These are phyloP conservation scores for Discoglossus pictus DNA, from an alignment of 2,797 vertebrate species.

Conservation along the genomic window DNA sequence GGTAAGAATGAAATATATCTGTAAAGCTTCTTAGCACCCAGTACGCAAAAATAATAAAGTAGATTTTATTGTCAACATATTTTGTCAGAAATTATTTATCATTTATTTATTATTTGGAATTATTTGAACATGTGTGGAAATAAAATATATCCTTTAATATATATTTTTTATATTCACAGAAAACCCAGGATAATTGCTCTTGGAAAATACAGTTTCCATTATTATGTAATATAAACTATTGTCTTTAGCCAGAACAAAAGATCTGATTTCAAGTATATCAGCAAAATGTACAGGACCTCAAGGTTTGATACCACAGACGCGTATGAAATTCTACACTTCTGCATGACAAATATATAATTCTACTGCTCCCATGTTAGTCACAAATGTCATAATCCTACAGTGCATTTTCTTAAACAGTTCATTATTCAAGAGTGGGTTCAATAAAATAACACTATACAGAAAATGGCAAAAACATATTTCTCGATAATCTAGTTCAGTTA, in stretches of 20 bases:
- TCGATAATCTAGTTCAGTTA: no score
- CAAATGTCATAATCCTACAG: no score
- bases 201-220: background rate
- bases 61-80: no score
- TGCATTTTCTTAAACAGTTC: no score
- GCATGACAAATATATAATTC: slow-evolving; percentile 7
- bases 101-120: background rate
- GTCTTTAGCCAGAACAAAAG: background rate
- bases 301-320: slow-evolving; percentile 23
- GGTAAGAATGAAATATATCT: no score
- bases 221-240: slow-evolving; percentile 13
- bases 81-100: background rate
- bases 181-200: background rate
- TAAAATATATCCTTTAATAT: no score
- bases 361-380: background rate
- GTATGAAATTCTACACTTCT: slow-evolving; percentile 21
- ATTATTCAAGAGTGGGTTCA: no score
- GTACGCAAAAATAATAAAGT: no score
- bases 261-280: slow-evolving; percentile 3
- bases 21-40: no score
- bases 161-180: no score
- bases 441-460: no score
- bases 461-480: no score
- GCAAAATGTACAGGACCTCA: background rate
- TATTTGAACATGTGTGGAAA: background rate